A percentile compares a stretch with the other conserved stretches of the same genome.
Conservation (phyloP, 1,140 invertebrate species). For the Atta texana region DNA sequence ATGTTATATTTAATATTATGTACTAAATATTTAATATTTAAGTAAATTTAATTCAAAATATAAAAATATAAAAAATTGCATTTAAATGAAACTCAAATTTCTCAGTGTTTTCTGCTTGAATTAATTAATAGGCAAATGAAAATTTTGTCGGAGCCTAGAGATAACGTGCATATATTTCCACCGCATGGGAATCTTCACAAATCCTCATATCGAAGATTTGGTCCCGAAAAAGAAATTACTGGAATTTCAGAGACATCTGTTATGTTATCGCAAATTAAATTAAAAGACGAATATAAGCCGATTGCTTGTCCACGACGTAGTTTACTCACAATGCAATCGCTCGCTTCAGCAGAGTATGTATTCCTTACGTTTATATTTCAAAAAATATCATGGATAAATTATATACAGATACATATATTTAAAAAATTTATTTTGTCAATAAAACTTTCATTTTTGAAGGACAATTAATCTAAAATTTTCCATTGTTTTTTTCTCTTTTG, state of each 20-base stretch:
- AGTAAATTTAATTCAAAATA: not conserved
- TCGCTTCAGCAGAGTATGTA: conserved; percentile 64
- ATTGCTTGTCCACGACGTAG: conserved; percentile 62
- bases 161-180: conserved; percentile 73
- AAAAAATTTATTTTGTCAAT: too few species aligned
- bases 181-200: conserved; percentile 65
- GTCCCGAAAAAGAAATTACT: conserved; percentile 34
- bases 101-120: not conserved
- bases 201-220: conserved; percentile 72
- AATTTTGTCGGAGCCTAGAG: conserved; percentile 71
- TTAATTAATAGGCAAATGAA: conserved; percentile 69
- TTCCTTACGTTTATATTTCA: not conserved
- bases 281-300: conserved; percentile 63
- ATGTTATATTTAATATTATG: too few species aligned
- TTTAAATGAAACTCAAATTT: conserved; percentile 1
- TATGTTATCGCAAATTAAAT: conserved; percentile 70
- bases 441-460: too few species aligned
- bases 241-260: conserved; percentile 71
- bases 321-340: conserved; percentile 67
- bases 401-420: too few species aligned
- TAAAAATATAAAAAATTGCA: not conserved
- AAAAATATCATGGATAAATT: too few species aligned
- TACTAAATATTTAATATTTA: not conserved
- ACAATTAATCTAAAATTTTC: not conserved
- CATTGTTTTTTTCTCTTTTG: not conserved